phyloP scores from a whole-genome alignment of 1,140 invertebrate genomes.

The Idris sp. region DNA sequence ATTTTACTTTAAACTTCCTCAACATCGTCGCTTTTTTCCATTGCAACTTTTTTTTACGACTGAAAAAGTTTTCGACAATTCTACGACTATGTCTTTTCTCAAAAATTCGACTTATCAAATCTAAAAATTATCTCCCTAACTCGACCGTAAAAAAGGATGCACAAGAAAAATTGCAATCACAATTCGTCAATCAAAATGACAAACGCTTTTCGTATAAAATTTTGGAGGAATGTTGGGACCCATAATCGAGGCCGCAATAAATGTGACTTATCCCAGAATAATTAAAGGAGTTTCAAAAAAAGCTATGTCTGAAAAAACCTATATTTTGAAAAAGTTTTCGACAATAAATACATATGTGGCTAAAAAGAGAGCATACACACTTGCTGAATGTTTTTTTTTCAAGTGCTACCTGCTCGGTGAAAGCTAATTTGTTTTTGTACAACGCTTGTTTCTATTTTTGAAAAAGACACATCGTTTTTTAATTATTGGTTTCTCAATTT shows the following conservation, averaged over 20 bases:
- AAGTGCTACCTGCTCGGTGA: conserved; percentile 1
- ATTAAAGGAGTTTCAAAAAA: conserved; percentile 5
- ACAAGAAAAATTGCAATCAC: conserved; percentile 51
- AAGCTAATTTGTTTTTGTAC: conserved; percentile 3
- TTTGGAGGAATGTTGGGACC: conserved; percentile 31
- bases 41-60: conserved; percentile 1
- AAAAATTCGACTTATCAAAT: conserved; percentile 36
- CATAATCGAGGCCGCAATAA: background rate
- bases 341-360: background rate
- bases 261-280: conserved; percentile 15
- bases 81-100: conserved; percentile 46
- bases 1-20: background rate
- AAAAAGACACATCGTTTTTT: conserved; percentile 56
- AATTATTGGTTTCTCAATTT: conserved; percentile 30
- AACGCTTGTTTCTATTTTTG: conserved; percentile 12
- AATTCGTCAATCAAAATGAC: conserved; percentile 42
- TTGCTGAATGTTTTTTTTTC: background rate
- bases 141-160: conserved; percentile 40
- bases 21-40: background rate
- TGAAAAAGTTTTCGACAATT: conserved; percentile 17
- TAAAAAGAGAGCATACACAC: background rate
- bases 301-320: conserved; percentile 10
- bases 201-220: conserved; percentile 34
- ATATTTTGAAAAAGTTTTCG: conserved; percentile 1
- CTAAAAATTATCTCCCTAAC: conserved; percentile 35